Base-by-base conservation (phyloP, 2,888 invertebrate genomes). In the Clunio marinus region DNA sequence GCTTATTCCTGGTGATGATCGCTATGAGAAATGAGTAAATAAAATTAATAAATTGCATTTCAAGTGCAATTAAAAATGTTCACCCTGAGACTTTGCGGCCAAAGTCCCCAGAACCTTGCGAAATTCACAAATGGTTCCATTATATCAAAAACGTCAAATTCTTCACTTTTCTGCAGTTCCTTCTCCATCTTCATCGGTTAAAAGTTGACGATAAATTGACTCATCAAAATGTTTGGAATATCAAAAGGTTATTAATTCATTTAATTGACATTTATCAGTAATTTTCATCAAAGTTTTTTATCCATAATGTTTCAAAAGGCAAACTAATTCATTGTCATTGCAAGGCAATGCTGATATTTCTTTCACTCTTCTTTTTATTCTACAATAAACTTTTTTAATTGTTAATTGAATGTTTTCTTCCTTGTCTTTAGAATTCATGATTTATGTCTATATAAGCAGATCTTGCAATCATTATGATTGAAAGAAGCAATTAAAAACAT, bases 61-160 rank as follows among this genome's bases (percentile, higher is more conserved):
- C 10, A 5, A 15, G 13, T 15, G 7, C 62, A 28, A 15, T 41
- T 37, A 45, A 25, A 17, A n/a, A 1, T 32, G 24, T 22, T 55
- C 10, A 66, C 66, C 55, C 24, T 51, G 13, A 66, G 1, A 0
- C 32, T 22, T 2, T 66, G 66, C 4, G 35, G 41, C 51, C 51
- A 66, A 5, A 55, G n/a, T 7, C 66, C 66, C 22, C 51, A 66
- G 20, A 66, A 27, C 55, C 24, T 51, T n/a, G 66, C 24, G 46
- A 55, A 51, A 10, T 66, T 35, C 13, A 24, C 28, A 10, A 66
- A 32, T 2, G 66, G 66, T 35, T 51, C 32, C 35, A 66, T 35
- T 2, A 32, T n/a, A 22, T 32, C 32, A 55, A 35, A 66, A 35
- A 55, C 15, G 20, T 66, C 66, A 7, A 51, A 17, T 20, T 20